Evolutionary conservation across 2,888 invertebrate genomes (phyloP), one percentile per base, ranked within the genome.

Genomic region (Hypena proboscidalis): DNA sequence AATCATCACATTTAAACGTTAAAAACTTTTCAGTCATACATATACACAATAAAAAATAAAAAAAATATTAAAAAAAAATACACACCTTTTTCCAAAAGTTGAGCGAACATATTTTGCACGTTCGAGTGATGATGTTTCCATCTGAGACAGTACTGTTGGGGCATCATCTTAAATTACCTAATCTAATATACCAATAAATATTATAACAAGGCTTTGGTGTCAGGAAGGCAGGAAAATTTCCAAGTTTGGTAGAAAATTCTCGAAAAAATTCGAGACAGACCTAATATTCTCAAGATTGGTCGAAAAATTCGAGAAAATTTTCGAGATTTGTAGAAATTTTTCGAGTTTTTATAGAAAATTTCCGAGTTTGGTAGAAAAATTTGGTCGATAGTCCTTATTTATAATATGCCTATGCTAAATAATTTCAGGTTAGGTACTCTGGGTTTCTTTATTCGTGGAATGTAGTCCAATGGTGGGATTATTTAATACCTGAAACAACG

Each of bases 101-200:
- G 96, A 38, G 96, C 95, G 87, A 97, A 97, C 95, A 97, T 97
- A 19, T 94, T 95, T 91, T 97, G 96, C 60, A 97, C 92, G 82
- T 97, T 97, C 59, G 95, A 95, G 85, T 97, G 97, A 87, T 97
- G 97, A 85, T 97, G 97, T 77, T 97, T 97, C 97, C 97, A 97
- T 85, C 97, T 92, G 67, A 97, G 91, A 80, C 97, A 97, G 91
- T 97, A 97, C 87, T 97, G 97, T 88, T 97, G 97, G 40, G 96
- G 95, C 90, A 94, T 92, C 95, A 96, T 95, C 43, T 67, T 82
- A 62, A 56, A 50, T 23, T 14, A n/a, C 27, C 7, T 33, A 34
- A 27, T 10, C 20, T 35, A 39, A 15, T 38, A 29, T 31, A 37
- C 22, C 15, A 37, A 46, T 47, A 50, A 55, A 65, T 63, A 48